These are phyloP conservation scores for Exaiptasia diaphana DNA, from an alignment of 64 coral and sea anemone genomes.

Conservation along the genomic window DNA sequence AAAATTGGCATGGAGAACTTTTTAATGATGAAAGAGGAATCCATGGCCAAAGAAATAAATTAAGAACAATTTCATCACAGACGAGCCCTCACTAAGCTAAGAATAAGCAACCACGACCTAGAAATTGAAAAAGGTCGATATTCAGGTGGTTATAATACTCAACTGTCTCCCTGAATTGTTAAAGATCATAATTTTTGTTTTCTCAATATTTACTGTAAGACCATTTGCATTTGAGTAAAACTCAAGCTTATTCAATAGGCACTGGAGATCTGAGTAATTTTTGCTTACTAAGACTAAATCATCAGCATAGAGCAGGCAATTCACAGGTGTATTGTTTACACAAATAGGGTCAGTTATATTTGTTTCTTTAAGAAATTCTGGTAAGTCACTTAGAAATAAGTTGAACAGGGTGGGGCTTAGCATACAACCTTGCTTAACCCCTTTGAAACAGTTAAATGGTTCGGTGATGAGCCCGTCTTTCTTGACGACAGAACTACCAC, in stretches of 20 bases:
- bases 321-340: neutral
- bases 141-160: too few relatives aligned
- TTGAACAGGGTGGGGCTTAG: constrained; percentile 4
- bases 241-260: neutral
- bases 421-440: constrained; percentile 13
- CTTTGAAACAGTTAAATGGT: neutral
- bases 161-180: too few relatives aligned
- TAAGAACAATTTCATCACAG: too few relatives aligned
- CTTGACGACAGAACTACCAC: neutral
- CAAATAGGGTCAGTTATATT: neutral
- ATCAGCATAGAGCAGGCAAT: neutral
- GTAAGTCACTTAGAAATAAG: too few relatives aligned
- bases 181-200: too few relatives aligned
- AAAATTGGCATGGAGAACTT: neutral
- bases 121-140: too few relatives aligned
- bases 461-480: neutral
- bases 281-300: neutral
- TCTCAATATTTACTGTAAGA: too few relatives aligned
- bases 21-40: neutral
- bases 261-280: neutral
- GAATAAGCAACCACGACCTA: too few relatives aligned
- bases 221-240: too few relatives aligned
- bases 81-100: too few relatives aligned
- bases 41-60: too few relatives aligned
- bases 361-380: neutral